Base-by-base conservation (phyloP, 1,140 invertebrate genomes). In the Drosophila pseudoananassae region DNA sequence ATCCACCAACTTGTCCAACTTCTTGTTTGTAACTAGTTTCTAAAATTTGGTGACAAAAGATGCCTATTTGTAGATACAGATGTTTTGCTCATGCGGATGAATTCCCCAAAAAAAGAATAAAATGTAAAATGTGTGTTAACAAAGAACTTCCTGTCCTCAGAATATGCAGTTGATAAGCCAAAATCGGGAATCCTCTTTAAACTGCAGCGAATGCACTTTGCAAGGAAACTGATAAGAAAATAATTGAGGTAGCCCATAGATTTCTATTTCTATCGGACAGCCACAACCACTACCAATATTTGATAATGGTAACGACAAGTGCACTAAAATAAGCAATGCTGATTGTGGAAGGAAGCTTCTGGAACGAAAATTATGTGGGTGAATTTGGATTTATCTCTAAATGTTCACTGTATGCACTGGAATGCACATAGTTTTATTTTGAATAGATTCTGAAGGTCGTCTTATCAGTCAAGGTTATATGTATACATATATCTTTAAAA, bases 131-230 rank as follows among this genome's bases (percentile, higher is more conserved):
- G 8, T 8, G 9, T 15, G 40, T 36, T 23, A 58, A 36, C 29
- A 58, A 49, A 49, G 29, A 60, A 77, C 49, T 76, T 84, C 75
- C 76, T 75, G 57, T 55, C 15, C 10, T 59, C 0, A n/a, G 8
- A 63, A 20, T 9, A n/a, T n/a, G n/a, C n/a, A 27, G 5, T 6
- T n/a, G 29, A 60, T 60, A 60, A 58, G 9, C 6, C 17, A 4
- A 15, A 43, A 25, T 12, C 17, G 20, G 5, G 20, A 46, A 27
- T 60, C 15, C 15, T 17, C 23, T 20, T 12, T 2, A 12, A 60
- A 47, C 7, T 60, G 8, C 9, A 31, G 17, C 20, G 31, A 46
- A 25, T n/a, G 14, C 40, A 33, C 15, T 27, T n/a, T 14, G 14
- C 8, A 25, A 46, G 3, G 40, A 47, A 33, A 60, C 8, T 23